Base-by-base conservation (phyloP, 1,140 invertebrate species). In the Drosophila obscura region DNA sequence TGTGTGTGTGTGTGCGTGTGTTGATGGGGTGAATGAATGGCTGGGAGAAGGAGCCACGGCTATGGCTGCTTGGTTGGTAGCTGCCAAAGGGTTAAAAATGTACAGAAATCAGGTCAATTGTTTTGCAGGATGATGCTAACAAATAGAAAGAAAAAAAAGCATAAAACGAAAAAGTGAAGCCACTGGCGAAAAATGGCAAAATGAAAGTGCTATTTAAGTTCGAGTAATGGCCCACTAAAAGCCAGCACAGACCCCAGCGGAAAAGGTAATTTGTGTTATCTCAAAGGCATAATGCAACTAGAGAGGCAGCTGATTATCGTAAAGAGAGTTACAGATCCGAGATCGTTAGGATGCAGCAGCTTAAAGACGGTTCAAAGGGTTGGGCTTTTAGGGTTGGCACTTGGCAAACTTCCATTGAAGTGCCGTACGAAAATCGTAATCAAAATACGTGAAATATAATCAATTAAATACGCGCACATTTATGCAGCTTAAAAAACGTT, bases 21-120 rank as follows among this genome's bases (percentile, higher is more conserved):
- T 13, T 43, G 56, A 39, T 60, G 57, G 55, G 64, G 59, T 3
- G 22, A 19, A 19, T 73, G 68, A 73, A 73, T 64, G 68, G 19
- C 59, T 53, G 49, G 51, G 19, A 49, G 72, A 45, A 61, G 63
- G 35, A 39, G 35, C 31, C 9, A 28, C 26, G 31, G 9, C 31
- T 35, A 9, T 35, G n/a, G n/a, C n/a, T n/a, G 31, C 24, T 5
- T n/a, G 22, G 49, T n/a, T 16, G 24, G 16, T 15, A 44, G 56
- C 55, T 73, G 74, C 79, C 83, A 79, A 87, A 88, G 83, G 83
- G 83, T 88, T 88, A 83, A 77, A 62, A 82, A 85, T 63, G 67
- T 83, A 60, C 51, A 69, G 48, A 78, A 87, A 87, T 87, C 83
- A 87, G 82, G 82, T 87, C 83, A 87, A 88, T 87, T 88, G 83